phyloP scores from a whole-genome alignment of 2,113 vertebrate species.

The Notarius quadriscutis region DNA sequence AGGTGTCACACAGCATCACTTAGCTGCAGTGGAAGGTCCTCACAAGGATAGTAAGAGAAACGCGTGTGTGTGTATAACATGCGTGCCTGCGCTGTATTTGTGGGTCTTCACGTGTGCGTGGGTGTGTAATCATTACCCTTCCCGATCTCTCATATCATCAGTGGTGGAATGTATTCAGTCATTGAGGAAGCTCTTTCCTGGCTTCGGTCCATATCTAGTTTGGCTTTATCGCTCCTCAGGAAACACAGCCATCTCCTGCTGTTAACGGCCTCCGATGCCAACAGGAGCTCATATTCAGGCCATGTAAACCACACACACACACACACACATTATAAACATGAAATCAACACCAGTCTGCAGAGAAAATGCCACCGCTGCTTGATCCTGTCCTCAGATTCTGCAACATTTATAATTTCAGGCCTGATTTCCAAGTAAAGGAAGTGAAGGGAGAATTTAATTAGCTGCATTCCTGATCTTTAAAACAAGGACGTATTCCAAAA shows the following conservation, averaged over 20 bases:
- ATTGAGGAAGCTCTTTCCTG: slow-evolving; percentile 13
- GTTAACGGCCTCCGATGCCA: slow-evolving; percentile 5
- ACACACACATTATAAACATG: neutral
- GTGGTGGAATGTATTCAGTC: slow-evolving; percentile 18
- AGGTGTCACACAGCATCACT: neutral
- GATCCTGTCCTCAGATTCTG: neutral
- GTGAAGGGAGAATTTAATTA: neutral
- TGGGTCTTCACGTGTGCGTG: neutral
- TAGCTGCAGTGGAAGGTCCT: neutral
- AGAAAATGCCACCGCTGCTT: neutral
- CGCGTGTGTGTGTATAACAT: neutral
- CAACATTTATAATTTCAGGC: neutral
- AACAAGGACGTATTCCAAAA: neutral
- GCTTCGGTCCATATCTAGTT: slow-evolving; percentile 14
- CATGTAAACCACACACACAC: slow-evolving; percentile 13
- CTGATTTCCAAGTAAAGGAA: slow-evolving; percentile 7
- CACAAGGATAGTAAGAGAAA: neutral
- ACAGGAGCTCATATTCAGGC: slow-evolving; percentile 8
- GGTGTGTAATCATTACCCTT: slow-evolving; percentile 12
- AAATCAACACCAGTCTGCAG: slow-evolving; percentile 13
- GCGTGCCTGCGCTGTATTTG: neutral
- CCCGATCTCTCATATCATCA: slow-evolving; percentile 26
- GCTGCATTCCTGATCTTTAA: neutral
- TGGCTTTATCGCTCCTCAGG: neutral
- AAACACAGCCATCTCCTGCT: slow-evolving; percentile 3